Evolutionary conservation across 2,888 invertebrate genomes (phyloP), one percentile per base, ranked within the genome.

Genomic region (Aethes cnicana): DNA sequence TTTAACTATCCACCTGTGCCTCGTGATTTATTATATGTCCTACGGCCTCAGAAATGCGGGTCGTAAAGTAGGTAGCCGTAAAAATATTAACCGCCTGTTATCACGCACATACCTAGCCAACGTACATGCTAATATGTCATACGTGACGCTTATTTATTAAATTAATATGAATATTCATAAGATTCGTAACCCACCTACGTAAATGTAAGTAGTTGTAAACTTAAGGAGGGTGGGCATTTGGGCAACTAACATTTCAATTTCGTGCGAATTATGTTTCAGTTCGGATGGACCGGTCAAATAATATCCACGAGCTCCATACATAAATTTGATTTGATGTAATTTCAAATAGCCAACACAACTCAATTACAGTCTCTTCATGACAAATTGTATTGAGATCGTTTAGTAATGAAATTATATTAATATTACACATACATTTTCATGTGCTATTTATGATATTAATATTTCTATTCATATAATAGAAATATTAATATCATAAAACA

Each of bases 111-210:
- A 20, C 32, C 8, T 18, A 16, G 35, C 35, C 36, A 50, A 36
- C 43, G 23, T 23, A 37, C 36, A 36, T 43, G 28, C 9, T 50
- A 30, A 36, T 49, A 43, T 44, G 14, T 23, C 30, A 30, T 37
- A 44, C 50, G 43, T 36, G 50, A n/a, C 23, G 43, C 30, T 37
- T 50, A 43, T 43, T 50, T 50, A 28, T 37, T 43, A 44, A 23
- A 28, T 12, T 7, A 12, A 8, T 16, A 50, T 50, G 50, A 50
- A 50, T 50, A 50, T 50, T 28, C 43, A 50, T 50, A 50, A 50
- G 43, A 50, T 50, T 28, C 43, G 44, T 50, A 35, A 36, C 23
- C 21, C n/a, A 28, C 35, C 43, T 30, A 18, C 36, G 50, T 28
- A 25, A 32, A 30, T 36, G 17, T 20, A 16, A n/a, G n/a, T n/a